Evolutionary conservation across 2,113 vertebrate genomes (phyloP), one percentile per base, ranked within the genome.

Genomic region (Gorilla gorilla): DNA sequence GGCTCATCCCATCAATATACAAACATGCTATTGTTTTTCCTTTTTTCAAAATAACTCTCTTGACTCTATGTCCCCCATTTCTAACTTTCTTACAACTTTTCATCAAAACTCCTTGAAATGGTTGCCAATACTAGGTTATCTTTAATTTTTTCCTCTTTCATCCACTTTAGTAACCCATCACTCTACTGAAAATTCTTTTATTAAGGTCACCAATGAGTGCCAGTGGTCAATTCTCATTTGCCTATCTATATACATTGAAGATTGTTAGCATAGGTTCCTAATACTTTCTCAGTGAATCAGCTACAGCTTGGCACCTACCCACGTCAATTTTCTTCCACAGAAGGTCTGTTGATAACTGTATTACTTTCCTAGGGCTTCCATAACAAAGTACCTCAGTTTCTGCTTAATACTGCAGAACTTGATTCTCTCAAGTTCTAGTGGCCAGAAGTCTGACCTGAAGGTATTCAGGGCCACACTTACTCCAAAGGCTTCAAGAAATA

Each of bases 41-140:
- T 59, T 78, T 85, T 85, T 70, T 82, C 64, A 70, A 45, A 81
- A 40, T 73, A 35, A 92, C 52, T 85, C 50, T 88, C 18, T 89
- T 61, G 8, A 87, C 70, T 94, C 17, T 3, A 14, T 87, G 84
- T 45, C 16, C 16, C 16, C 13, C 35, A 45, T 87, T 81, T 96
- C 48, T 85, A 23, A 75, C 38, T 45, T 83, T 25, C 30, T 89
- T 88, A 93, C 23, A 68, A 75, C 8, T 73, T 96, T 76, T 64
- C 68, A 91, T 55, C 32, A 79, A 89, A 86, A 89, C 50, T 50
- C 25, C n/a, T 75, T 95, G 22, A 76, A 90, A 76, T 94, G 20
- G 18, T 93, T 83, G 12, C 32, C 30, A 9, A 6, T 59, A 72
- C 35, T 68, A 86, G 6, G 6, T 30, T 38, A 16, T 68, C 40